Percentiles rank a stretch among this genome's conserved stretches.
Evolutionary conservation across 2,113 vertebrate genomes (phyloP).

Genomic region (Gobius niger): DNA sequence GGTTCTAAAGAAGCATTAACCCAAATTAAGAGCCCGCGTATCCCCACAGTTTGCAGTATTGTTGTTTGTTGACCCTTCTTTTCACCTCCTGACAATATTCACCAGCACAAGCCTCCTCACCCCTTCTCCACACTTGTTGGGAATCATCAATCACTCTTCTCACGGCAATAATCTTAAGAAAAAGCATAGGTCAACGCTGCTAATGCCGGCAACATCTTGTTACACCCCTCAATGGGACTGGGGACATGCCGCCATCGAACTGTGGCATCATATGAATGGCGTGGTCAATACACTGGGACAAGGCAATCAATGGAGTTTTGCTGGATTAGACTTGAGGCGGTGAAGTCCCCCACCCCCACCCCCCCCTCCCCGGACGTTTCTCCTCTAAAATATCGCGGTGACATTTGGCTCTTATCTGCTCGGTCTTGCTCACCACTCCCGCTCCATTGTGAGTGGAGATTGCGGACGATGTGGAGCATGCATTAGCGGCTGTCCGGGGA

Average conservation of each 20-base stretch:
- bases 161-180: slow-evolving; percentile 30
- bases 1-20: too few species aligned
- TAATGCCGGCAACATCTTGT: slow-evolving; percentile 26
- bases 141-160: slow-evolving; percentile 41
- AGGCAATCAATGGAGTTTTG: slow-evolving; percentile 9
- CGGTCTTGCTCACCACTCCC: slow-evolving; percentile 5
- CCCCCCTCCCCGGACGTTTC: slow-evolving; percentile 16
- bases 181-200: slow-evolving; percentile 21
- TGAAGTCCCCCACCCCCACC: slow-evolving; percentile 17
- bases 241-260: slow-evolving; percentile 11
- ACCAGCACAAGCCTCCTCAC: background rate
- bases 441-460: slow-evolving; percentile 42
- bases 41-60: too few species aligned
- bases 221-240: slow-evolving; percentile 6
- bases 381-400: slow-evolving; percentile 40
- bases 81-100: background rate
- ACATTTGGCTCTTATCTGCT: slow-evolving; percentile 55
- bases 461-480: slow-evolving; percentile 40
- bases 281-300: slow-evolving; percentile 31
- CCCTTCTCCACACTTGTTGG: slow-evolving; percentile 1
- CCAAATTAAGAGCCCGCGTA: too few species aligned
- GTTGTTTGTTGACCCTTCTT: background rate
- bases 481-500: slow-evolving; percentile 33
- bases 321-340: slow-evolving; percentile 21
- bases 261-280: slow-evolving; percentile 33